Base-by-base conservation (phyloP, 2,797 vertebrate genomes). In the Toxotes lorentzi region DNA sequence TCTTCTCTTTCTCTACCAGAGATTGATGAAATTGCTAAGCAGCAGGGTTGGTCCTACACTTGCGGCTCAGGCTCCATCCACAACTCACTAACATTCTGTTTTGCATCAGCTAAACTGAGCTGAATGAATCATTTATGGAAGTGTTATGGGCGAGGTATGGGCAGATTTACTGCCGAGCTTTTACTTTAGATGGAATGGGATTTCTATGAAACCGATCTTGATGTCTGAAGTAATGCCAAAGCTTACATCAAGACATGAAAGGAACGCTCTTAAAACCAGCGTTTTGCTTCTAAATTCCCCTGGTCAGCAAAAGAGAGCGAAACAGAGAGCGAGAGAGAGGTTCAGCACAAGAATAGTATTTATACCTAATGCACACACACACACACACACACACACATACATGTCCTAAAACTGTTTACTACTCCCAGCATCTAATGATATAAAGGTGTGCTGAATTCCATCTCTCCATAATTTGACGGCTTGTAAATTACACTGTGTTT, bases 41-140 rank as follows among this genome's bases (percentile, higher is more conserved):
- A 81, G 86, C 82, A 64, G 85, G 80, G 82, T 88, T 86, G 86
- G 88, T 89, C 86, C 86, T 85, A 81, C 84, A 78, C 81, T 88
- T 62, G 87, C 88, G 90, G 88, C 86, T 61, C 54, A 0, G 58
- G 74, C 82, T 91, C 84, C 72, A 75, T 92, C 88, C 88, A 90
- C 92, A 91, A 87, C 86, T 93, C 89, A 87, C 92, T 89, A 93
- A 89, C 90, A 79, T 91, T 95, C 93, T 95, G 94, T 95, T 95
- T 94, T 94, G 93, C 94, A 95, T 95, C 92, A 93, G 90, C 93
- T 95, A 94, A 95, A 94, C 92, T 90, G 90, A 90, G 87, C 92
- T 91, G 93, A 94, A 95, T 94, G 91, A 95, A 95, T 94, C 91
- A 94, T 93, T 93, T 93, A 94, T 95, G 93, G 92, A 92, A 92